Percentiles rank a stretch among this genome's conserved stretches.
These are phyloP conservation scores for Onychostoma macrolepis DNA, from an alignment of 2,113 vertebrate genomes.

Conservation along the genomic window DNA sequence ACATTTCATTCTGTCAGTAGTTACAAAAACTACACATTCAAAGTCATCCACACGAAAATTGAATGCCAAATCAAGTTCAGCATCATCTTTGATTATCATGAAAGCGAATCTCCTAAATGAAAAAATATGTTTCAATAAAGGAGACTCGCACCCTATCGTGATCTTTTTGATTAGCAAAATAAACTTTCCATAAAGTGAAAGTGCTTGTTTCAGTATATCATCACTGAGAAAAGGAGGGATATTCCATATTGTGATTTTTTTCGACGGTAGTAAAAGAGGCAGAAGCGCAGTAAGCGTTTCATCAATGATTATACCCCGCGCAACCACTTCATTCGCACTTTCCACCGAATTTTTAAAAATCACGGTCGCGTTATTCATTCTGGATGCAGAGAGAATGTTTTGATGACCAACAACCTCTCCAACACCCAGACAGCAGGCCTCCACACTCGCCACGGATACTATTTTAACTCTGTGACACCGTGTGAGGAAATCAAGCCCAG, in stretches of 20 bases:
- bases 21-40: neutral
- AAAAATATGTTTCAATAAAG: neutral
- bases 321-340: neutral
- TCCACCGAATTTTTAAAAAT: neutral
- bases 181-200: neutral
- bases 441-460: neutral
- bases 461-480: neutral
- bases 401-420: neutral
- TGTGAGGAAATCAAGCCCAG: neutral
- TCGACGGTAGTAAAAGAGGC: neutral
- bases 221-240: neutral
- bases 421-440: neutral
- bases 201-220: neutral
- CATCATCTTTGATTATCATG: neutral
- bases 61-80: neutral
- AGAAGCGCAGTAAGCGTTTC: neutral
- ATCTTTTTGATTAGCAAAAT: neutral
- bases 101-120: neutral
- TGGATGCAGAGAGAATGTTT: neutral
- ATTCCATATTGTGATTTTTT: neutral
- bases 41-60: neutral
- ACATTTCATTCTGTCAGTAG: neutral
- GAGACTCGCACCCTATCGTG: neutral
- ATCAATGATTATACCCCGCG: neutral
- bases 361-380: neutral